Base-by-base conservation (phyloP, 2,113 vertebrate species). In the Pluvialis apricaria region DNA sequence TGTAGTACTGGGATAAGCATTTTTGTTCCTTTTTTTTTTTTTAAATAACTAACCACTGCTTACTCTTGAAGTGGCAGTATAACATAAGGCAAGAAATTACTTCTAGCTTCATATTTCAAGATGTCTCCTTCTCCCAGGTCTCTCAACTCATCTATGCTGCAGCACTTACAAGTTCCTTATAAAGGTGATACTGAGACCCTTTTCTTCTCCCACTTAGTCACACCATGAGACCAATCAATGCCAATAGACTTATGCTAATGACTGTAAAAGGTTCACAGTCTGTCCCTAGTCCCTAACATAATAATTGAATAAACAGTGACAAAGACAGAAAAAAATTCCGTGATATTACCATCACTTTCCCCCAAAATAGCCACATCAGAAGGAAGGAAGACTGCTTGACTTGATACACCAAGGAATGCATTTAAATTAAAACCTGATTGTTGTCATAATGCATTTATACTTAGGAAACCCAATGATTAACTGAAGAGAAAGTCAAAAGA, bases 391-490 rank as follows among this genome's bases (percentile, higher is more conserved):
- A 17, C 36, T 66, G 54, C 62, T 93, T 76, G 44, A 77, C 51
- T 73, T 36, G 42, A 49, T 75, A 55, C 19, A 62, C 26, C 51
- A 62, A 80, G 18, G 60, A 91, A 84, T 34, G 25, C 20, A 54
- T 86, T 94, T 81, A 91, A 90, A 77, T 88, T 80, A 83, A 91
- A 92, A 75, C 32, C 66, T 82, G 60, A 79, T 95, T 90, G 86
- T 87, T 85, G 49, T 40, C 49, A 44, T 70, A 79, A 65, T 51
- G 47, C 31, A 49, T 87, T 92, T 78, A 44, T 64, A 80, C 64
- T 85, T 90, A 14, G n/a, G 58, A 96, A 81, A 65, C 4, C 10
- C 25, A 94, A 17, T 62, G 26, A 90, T 51, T 78, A 80, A 82
- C 31, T 83, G 51, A 94, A 89, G 32, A 90, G 55, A 92, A 78